phyloP scores from a whole-genome alignment of 2,888 invertebrate genomes.

The Nasonovia ribisnigri region DNA sequence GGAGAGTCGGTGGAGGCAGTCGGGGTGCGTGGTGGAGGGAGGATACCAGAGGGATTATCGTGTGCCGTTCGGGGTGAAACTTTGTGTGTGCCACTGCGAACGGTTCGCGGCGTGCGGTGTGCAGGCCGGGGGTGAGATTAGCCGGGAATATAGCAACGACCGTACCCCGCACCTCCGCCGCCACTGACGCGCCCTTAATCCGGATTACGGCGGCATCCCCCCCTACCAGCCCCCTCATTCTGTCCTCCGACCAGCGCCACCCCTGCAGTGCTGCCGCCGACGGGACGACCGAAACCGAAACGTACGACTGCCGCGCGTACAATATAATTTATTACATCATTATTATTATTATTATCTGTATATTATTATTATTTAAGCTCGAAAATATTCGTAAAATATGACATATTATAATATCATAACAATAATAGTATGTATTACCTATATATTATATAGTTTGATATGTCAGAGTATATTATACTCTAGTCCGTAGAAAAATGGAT shows the following conservation, averaged over 20 bases:
- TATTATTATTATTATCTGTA: not conserved
- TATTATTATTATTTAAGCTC: not conserved
- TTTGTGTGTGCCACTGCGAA: slow-evolving; percentile 42
- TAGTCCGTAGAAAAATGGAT: not conserved
- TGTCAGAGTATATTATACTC: not conserved
- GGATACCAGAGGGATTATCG: slow-evolving; percentile 57
- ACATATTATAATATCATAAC: too few species aligned
- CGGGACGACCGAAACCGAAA: slow-evolving; percentile 22
- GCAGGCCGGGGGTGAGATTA: slow-evolving; percentile 64
- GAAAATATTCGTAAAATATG: not conserved
- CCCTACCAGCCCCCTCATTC: not conserved
- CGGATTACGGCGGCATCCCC: slow-evolving; percentile 66
- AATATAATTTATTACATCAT: not conserved
- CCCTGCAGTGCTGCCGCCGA: slow-evolving; percentile 13
- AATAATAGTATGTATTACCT: not conserved
- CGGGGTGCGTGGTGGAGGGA: not conserved
- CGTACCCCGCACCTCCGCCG: slow-evolving; percentile 37
- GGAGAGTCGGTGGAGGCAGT: not conserved
- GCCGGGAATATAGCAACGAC: slow-evolving; percentile 62
- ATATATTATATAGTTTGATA: not conserved
- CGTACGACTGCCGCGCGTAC: not conserved
- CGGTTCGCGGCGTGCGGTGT: not conserved
- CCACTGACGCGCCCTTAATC: slow-evolving; percentile 65
- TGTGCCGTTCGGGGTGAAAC: slow-evolving; percentile 40
- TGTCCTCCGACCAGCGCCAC: not conserved